Conservation (phyloP, 1,140 invertebrate genomes). For the Heterodera carotae region DNA sequence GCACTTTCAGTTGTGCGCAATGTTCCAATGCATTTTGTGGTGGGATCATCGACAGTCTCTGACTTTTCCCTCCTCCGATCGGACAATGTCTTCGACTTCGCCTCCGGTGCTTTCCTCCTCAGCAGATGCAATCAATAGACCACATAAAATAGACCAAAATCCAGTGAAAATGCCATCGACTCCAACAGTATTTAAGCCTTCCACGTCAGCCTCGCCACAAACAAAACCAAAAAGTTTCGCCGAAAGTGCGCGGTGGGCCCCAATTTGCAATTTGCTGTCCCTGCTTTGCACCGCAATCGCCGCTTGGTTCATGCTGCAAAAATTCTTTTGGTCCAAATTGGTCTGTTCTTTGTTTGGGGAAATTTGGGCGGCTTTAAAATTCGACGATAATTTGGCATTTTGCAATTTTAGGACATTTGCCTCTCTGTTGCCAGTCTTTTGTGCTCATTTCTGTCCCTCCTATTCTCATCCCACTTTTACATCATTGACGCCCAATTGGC, state of each 20-base stretch:
- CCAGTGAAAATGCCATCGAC: no score
- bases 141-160: no score
- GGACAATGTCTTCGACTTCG: neutral
- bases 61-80: neutral
- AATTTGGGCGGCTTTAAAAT: neutral
- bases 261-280: neutral
- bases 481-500: neutral
- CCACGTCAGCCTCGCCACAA: neutral
- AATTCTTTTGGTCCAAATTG: conserved; percentile 11
- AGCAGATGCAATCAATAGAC: no score
- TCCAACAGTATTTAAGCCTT: neutral
- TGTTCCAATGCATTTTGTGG: conserved; percentile 10
- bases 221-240: neutral
- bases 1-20: neutral
- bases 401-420: neutral
- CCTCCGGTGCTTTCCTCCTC: neutral
- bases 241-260: neutral
- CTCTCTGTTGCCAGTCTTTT: neutral
- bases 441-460: neutral
- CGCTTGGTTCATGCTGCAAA: conserved; percentile 16
- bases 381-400: neutral
- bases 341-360: neutral
- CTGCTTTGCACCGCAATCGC: neutral
- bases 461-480: neutral
- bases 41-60: neutral